A percentile compares a stretch with the other conserved stretches of the same genome.
Conservation (phyloP, 2,888 invertebrate species). For the Caradrina clavipalpis region DNA sequence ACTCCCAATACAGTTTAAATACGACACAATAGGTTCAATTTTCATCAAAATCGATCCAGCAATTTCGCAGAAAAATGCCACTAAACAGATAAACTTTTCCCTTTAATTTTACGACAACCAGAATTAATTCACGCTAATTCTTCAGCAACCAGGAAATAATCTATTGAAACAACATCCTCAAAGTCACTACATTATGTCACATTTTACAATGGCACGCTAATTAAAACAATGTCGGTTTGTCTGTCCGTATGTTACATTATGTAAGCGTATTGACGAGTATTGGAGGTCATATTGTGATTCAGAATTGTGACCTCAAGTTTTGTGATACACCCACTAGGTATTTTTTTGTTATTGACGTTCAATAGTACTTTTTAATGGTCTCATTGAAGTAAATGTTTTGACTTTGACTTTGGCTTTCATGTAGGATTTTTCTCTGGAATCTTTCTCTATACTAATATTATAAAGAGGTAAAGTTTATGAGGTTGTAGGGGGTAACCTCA, state of each 20-base stretch:
- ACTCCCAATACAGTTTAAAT: no score
- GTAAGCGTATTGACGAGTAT: conserved; percentile 28
- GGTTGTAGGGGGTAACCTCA: no score
- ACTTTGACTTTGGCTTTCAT: not conserved
- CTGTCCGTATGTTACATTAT: conserved; percentile 27
- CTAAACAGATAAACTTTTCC: not conserved
- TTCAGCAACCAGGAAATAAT: conserved; percentile 37
- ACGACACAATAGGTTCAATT: no score
- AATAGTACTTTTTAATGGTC: no score
- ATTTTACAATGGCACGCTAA: conserved; percentile 45
- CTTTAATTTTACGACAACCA: not conserved
- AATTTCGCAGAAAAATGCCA: not conserved
- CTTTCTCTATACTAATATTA: not conserved
- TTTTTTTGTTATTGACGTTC: not conserved
- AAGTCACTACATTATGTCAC: conserved; percentile 54
- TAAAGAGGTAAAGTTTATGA: no score
- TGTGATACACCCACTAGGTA: conserved; percentile 24
- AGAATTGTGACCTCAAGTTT: conserved; percentile 12
- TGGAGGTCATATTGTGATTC: conserved; percentile 43
- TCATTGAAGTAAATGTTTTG: no score
- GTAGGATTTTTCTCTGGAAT: not conserved
- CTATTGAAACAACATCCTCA: conserved; percentile 11
- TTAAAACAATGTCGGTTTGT: conserved; percentile 30
- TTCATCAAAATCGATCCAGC: no score
- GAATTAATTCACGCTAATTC: conserved; percentile 16